These are phyloP conservation scores for Agapornis canus DNA, from an alignment of 2,797 vertebrate species.

Conservation along the genomic window DNA sequence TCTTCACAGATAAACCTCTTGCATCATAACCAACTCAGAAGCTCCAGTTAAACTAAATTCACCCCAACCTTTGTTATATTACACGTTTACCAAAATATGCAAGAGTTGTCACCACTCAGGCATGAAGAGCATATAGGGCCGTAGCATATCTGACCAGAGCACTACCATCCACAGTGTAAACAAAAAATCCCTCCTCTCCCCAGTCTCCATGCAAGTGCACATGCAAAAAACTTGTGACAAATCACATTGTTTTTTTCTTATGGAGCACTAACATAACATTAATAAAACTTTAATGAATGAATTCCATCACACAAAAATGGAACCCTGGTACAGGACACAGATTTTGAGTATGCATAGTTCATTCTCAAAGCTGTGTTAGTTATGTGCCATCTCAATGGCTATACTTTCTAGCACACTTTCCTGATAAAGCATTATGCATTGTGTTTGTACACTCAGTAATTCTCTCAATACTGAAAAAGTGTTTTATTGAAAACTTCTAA, in stretches of 20 bases:
- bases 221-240: not conserved
- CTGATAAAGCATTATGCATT: not conserved
- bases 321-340: not conserved
- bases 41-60: not conserved
- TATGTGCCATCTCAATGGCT: not conserved
- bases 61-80: not conserved
- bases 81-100: not conserved
- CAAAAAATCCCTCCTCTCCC: not conserved
- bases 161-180: not conserved
- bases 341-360: rapidly evolving
- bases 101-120: not conserved
- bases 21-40: not conserved
- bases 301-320: not conserved
- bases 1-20: not conserved
- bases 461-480: not conserved
- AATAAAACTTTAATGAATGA: not conserved
- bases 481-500: conserved; percentile 53
- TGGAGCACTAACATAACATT: not conserved
- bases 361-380: not conserved
- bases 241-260: not conserved
- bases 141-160: not conserved
- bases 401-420: not conserved
- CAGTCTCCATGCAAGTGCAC: not conserved
- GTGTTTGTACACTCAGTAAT: not conserved
- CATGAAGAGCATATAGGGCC: not conserved